Evolutionary conservation across 2,888 invertebrate genomes (phyloP).

Genomic region (Ophion slaviceki): DNA sequence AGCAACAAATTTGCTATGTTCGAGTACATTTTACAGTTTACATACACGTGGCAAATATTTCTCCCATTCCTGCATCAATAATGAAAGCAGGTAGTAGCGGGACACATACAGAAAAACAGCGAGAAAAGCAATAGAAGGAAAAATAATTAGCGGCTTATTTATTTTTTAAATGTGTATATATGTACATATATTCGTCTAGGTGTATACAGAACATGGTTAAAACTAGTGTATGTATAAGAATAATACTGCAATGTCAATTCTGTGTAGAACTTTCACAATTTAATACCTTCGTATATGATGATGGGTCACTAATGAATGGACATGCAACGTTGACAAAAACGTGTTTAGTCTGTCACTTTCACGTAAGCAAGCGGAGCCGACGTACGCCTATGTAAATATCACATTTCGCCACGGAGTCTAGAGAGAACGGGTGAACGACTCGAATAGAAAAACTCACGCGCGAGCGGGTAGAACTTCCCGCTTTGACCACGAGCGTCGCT

Average conservation of each 20-base stretch:
- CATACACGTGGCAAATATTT: neutral
- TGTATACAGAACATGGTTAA: neutral
- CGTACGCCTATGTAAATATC: constrained; percentile 37
- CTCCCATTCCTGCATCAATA: neutral
- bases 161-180: neutral
- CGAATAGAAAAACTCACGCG: neutral
- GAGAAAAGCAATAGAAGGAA: neutral
- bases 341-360: constrained; percentile 53
- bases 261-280: neutral
- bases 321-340: constrained; percentile 56
- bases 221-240: neutral
- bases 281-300: constrained; percentile 12
- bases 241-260: neutral
- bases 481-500: neutral
- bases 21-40: neutral
- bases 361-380: constrained; percentile 41
- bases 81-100: neutral
- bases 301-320: neutral
- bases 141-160: neutral
- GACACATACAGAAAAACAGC: neutral
- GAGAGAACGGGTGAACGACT: neutral
- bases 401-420: neutral
- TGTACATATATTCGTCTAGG: too few relatives aligned
- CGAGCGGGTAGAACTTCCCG: neutral
- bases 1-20: neutral